Conservation (phyloP, 1,140 invertebrate species). For the Lordiphosa stackelbergi region DNA sequence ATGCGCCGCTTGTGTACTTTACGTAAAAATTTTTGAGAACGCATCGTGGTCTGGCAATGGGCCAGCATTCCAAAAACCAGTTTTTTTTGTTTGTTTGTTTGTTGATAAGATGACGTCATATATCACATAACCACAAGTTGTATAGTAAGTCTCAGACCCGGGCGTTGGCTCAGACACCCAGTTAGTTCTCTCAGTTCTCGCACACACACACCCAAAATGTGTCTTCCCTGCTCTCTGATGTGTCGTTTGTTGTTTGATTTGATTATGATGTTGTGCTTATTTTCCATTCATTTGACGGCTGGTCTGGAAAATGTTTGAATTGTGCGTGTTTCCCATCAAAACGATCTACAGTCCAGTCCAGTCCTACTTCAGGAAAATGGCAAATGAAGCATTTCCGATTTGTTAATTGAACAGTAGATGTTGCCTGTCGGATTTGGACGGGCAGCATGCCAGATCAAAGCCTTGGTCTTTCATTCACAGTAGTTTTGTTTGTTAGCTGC, state of each 20-base stretch:
- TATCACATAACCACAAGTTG: slow-evolving; percentile 58
- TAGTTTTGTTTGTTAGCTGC: slow-evolving; percentile 6
- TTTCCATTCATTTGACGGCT: slow-evolving; percentile 45
- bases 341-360: slow-evolving; percentile 5
- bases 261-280: slow-evolving; percentile 68
- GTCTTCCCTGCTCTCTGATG: too few relatives aligned
- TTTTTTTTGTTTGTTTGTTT: slow-evolving; percentile 27
- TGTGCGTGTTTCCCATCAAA: slow-evolving; percentile 42
- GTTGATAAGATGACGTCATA: slow-evolving; percentile 54
- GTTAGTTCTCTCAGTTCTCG: slow-evolving; percentile 3
- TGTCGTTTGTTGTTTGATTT: slow-evolving; percentile 38
- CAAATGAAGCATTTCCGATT: too few relatives aligned
- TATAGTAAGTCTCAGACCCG: slow-evolving; percentile 25
- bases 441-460: slow-evolving; percentile 17
- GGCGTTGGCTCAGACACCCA: slow-evolving; percentile 49
- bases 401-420: slow-evolving; percentile 29
- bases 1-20: slow-evolving; percentile 28
- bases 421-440: slow-evolving; percentile 3
- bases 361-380: background rate
- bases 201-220: slow-evolving; percentile 6
- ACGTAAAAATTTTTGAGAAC: slow-evolving; percentile 15
- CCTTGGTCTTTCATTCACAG: background rate
- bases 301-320: slow-evolving; percentile 21
- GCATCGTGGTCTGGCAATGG: slow-evolving; percentile 25
- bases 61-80: slow-evolving; percentile 42